Percentiles rank a stretch among this genome's conserved stretches.
Conservation (phyloP, 2,113 vertebrate genomes). For the Boleophthalmus pectinirostris region DNA sequence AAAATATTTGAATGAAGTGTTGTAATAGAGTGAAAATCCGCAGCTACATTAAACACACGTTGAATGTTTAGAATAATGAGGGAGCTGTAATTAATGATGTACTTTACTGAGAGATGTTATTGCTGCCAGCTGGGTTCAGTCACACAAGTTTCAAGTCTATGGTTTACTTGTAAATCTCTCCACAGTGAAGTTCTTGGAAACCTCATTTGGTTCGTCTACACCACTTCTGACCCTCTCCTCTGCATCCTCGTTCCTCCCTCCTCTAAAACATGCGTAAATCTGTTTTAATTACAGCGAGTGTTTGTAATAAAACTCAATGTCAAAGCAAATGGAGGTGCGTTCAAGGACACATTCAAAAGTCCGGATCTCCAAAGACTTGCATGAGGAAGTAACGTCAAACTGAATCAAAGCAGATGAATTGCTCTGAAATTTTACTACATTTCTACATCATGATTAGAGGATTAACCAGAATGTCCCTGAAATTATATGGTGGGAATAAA, state of each 20-base stretch:
- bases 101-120: neutral
- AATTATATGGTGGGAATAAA: too few species aligned
- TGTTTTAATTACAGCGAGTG: neutral
- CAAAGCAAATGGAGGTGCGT: neutral
- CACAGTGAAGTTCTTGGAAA: neutral
- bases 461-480: too few species aligned
- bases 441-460: too few species aligned
- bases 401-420: neutral
- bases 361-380: neutral
- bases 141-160: neutral
- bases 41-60: neutral
- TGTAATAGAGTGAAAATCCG: neutral
- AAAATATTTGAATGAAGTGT: too few species aligned
- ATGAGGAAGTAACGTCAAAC: neutral
- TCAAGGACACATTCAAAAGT: neutral
- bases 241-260: neutral
- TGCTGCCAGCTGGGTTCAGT: neutral
- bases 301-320: neutral
- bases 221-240: neutral
- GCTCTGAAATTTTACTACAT: too few species aligned
- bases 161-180: neutral
- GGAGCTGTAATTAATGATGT: neutral
- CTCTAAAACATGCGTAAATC: neutral
- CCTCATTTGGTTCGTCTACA: neutral
- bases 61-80: neutral